A percentile compares a stretch with the other conserved stretches of the same genome.
Conservation (phyloP, 1,140 invertebrate species). For the Apis dorsata region DNA sequence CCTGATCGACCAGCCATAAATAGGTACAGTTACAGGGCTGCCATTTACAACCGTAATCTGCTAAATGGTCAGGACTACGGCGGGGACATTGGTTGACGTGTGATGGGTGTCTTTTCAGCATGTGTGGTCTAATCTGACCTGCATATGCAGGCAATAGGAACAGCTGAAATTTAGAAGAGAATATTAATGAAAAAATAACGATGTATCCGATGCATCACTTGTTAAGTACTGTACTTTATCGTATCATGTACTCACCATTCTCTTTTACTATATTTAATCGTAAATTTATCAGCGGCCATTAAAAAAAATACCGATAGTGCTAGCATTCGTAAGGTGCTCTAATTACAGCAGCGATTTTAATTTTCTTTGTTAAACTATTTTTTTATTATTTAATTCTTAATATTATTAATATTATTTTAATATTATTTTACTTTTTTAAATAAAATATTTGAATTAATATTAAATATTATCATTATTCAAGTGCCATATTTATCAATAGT, state of each 20-base stretch:
- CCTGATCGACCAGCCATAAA: constrained; percentile 83
- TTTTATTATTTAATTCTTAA: background rate
- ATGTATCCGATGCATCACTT: constrained; percentile 52
- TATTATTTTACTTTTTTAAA: background rate
- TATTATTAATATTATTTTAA: background rate
- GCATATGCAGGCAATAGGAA: constrained; percentile 63
- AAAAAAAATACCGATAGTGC: constrained; percentile 24
- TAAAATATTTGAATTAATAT: background rate
- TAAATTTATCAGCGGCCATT: constrained; percentile 41
- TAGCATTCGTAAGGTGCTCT: constrained; percentile 37
- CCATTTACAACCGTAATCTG: constrained; percentile 85
- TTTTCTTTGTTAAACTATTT: background rate
- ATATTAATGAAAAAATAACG: constrained; percentile 61
- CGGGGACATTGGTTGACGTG: constrained; percentile 88
- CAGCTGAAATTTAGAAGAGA: constrained; percentile 52
- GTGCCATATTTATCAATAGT: background rate
- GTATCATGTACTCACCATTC: constrained; percentile 51
- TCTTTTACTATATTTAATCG: constrained; percentile 55
- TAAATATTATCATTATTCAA: constrained; percentile 1
- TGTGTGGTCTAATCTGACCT: constrained; percentile 84
- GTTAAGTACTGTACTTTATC: constrained; percentile 49
- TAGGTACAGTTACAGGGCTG: constrained; percentile 91
- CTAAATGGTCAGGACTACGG: constrained; percentile 81
- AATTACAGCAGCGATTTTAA: constrained; percentile 39
- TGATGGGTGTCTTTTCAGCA: constrained; percentile 88